Conservation (phyloP, 1,140 invertebrate genomes). For the Macrotrachela quadricornifera region DNA sequence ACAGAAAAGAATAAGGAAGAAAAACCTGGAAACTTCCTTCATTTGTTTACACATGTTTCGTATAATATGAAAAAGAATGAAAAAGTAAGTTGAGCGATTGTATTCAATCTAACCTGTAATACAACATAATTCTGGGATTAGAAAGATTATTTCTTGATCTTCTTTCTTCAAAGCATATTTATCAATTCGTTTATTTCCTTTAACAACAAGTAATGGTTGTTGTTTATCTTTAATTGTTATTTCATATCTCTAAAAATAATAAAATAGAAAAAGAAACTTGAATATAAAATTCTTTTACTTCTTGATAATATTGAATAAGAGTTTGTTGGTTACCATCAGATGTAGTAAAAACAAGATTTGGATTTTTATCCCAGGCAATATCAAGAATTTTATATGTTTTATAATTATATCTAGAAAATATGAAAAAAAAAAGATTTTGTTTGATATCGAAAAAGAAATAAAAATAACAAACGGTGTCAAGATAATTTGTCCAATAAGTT, state of each 20-base stretch:
- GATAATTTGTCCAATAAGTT: no score
- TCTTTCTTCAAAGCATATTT: conserved; percentile 6
- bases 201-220: conserved; percentile 42
- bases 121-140: conserved; percentile 7
- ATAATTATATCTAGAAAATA: conserved; percentile 79
- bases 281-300: no score
- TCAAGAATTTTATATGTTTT: conserved; percentile 69
- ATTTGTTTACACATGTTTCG: no score
- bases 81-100: no score
- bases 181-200: neutral
- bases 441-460: no score
- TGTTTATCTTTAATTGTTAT: conserved; percentile 32
- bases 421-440: no score
- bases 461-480: no score
- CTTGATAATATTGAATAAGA: no score
- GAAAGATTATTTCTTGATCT: neutral
- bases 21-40: no score
- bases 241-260: conserved; percentile 31
- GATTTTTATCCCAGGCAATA: conserved; percentile 49
- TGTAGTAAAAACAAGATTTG: conserved; percentile 36
- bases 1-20: no score
- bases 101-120: neutral
- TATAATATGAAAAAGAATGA: no score
- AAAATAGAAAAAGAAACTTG: no score
- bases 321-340: conserved; percentile 39